Conservation (phyloP, 1,140 invertebrate genomes). For the Trypoxylus dichotomus region DNA sequence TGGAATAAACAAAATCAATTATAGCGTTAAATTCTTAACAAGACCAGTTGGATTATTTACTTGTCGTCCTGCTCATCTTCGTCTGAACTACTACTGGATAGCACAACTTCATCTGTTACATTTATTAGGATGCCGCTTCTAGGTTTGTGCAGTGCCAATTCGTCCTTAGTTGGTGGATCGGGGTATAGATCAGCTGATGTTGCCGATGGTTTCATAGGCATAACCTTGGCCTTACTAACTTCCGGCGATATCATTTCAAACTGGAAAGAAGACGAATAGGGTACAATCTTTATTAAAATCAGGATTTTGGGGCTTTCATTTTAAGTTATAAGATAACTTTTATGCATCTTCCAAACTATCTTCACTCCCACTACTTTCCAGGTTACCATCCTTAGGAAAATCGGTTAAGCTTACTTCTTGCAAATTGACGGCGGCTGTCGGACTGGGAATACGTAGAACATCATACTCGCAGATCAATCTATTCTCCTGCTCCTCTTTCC, state of each 20-base stretch:
- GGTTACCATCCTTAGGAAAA: no score
- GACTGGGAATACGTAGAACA: constrained; percentile 31
- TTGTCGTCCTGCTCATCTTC: not conserved
- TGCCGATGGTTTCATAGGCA: constrained; percentile 41
- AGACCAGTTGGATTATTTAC: not conserved
- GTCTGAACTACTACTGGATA: constrained; percentile 4
- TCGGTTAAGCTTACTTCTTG: not conserved
- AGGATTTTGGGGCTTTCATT: no score
- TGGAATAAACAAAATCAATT: not conserved
- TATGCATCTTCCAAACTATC: not conserved
- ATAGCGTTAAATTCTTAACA: not conserved
- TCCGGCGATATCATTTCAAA: constrained; percentile 45
- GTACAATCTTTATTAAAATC: no score
- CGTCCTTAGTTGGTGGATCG: constrained; percentile 36
- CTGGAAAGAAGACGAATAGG: constrained; percentile 33
- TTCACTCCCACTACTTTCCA: not conserved
- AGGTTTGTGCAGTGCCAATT: constrained; percentile 40
- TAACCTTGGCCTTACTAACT: constrained; percentile 43
- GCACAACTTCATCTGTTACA: constrained; percentile 4
- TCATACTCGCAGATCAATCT: constrained; percentile 31
- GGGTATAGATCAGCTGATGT: constrained; percentile 41
- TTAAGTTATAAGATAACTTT: no score
- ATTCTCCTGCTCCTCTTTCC: constrained; percentile 33
- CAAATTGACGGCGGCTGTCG: not conserved
- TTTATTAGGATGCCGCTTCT: constrained; percentile 51